A percentile compares a stretch with the other conserved stretches of the same genome.
phyloP scores from a whole-genome alignment of 2,113 vertebrate species.

The Chaenocephalus aceratus region DNA sequence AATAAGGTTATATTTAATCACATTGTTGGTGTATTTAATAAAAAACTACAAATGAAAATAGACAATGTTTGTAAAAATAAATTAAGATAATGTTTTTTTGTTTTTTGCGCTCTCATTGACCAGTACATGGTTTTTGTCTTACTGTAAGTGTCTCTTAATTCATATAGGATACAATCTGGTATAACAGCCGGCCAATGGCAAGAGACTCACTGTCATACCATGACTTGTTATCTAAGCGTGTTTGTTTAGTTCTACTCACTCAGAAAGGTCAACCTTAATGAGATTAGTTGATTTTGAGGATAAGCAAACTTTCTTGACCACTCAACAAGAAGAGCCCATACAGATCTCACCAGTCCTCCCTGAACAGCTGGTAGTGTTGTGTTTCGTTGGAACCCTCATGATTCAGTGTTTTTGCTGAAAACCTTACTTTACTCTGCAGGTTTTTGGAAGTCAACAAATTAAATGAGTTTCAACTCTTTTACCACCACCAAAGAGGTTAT shows the following conservation, averaged over 20 bases:
- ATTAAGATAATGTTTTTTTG: too few relatives aligned
- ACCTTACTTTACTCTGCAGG: background rate
- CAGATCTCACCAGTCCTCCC: background rate
- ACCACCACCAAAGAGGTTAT: background rate
- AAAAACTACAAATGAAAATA: too few relatives aligned
- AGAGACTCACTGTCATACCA: background rate
- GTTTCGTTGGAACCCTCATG: slow-evolving; percentile 39
- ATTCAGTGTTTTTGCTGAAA: slow-evolving; percentile 33
- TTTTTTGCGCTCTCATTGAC: too few relatives aligned
- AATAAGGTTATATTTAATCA: too few relatives aligned
- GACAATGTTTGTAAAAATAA: too few relatives aligned
- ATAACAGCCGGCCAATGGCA: background rate
- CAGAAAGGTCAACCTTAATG: background rate
- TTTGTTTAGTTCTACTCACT: background rate
- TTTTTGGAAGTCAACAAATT: background rate
- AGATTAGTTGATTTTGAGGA: slow-evolving; percentile 8
- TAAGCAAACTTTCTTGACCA: slow-evolving; percentile 32
- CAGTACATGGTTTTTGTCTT: too few relatives aligned
- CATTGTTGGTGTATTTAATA: too few relatives aligned
- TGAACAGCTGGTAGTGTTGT: slow-evolving; percentile 20
- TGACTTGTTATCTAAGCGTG: background rate
- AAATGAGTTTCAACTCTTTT: background rate
- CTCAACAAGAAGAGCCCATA: slow-evolving; percentile 21
- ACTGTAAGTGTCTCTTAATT: too few relatives aligned
- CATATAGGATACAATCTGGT: background rate